Base-by-base conservation (phyloP, 2,797 vertebrate genomes). In the Furcifer pardalis region DNA sequence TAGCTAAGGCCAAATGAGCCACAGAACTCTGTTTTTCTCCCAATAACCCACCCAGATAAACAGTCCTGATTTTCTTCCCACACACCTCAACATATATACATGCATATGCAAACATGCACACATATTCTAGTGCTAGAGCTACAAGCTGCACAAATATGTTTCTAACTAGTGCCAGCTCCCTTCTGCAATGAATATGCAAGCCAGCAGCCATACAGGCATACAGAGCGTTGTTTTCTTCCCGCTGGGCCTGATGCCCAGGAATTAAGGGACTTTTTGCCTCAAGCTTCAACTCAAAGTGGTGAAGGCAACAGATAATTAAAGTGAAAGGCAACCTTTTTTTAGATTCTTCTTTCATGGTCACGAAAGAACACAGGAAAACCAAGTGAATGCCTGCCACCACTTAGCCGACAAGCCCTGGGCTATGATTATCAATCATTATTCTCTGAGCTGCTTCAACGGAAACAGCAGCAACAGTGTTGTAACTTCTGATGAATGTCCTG, bases 161-260 rank as follows among this genome's bases (percentile, higher is more conserved):
- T 56, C 30, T 56, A 52, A 30, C 32, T 60, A 76, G 68, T 63
- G 32, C 72, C 73, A 68, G 2, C 73, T 83, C 46, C 32, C 46
- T 83, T 56, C 35, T 40, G 73, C 72, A 83, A 1, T 27, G 66
- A 68, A 32, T 60, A 23, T 66, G 62, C 62, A 76, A 27, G 17
- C 71, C 42, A 52, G 44, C 40, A 49, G 46, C 15, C 3, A 7
- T 65, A 27, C 37, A 69, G 49, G 42, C 37, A 25, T n/a, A 15
- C 25, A 52, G 49, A 27, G 62, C 37, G 59, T 56, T 40, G 44
- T 60, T 40, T 71, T 71, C 30, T 83, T 83, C 37, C 49, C 49
- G n/a, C 63, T 84, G 77, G 83, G 77, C 75, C 40, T 62, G 66
- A 63, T 71, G 76, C 83, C 83, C 76, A 84, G 68, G 40, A 77